phyloP scores from a whole-genome alignment of 2,888 invertebrate species.

The Lamellibrachia columna region DNA sequence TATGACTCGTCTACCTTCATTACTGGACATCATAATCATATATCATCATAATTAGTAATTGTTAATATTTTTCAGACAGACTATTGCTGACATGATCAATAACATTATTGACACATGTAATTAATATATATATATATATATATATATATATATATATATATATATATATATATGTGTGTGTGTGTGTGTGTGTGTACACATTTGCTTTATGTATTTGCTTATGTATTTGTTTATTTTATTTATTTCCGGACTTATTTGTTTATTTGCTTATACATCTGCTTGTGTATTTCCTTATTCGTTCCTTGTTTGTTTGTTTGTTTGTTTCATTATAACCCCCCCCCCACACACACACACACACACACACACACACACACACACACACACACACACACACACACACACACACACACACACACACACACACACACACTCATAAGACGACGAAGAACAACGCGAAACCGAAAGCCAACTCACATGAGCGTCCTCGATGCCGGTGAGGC shows the following conservation, averaged over 20 bases:
- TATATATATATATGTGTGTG: slow-evolving; percentile 18
- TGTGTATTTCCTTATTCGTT: too few species aligned
- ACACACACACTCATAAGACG: background rate
- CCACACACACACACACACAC: too few species aligned
- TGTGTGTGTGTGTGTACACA: background rate
- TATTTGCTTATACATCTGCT: background rate
- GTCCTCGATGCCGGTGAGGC: slow-evolving; percentile 66
- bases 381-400: too few species aligned
- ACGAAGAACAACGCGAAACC: background rate
- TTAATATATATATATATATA: background rate
- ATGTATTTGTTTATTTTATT: background rate
- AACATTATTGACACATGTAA: background rate
- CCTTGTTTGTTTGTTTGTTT: too few species aligned
- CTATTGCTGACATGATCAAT: background rate
- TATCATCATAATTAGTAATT: background rate
- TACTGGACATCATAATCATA: background rate
- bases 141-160: slow-evolving; percentile 27
- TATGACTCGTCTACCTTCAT: background rate
- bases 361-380: too few species aligned
- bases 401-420: too few species aligned
- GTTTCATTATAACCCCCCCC: too few species aligned
- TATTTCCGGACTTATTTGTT: background rate
- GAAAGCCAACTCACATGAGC: slow-evolving; percentile 43
- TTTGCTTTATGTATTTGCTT: background rate
- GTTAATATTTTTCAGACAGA: background rate